phyloP scores from a whole-genome alignment of 1,140 invertebrate species.

The Belonocnema kinseyi region DNA sequence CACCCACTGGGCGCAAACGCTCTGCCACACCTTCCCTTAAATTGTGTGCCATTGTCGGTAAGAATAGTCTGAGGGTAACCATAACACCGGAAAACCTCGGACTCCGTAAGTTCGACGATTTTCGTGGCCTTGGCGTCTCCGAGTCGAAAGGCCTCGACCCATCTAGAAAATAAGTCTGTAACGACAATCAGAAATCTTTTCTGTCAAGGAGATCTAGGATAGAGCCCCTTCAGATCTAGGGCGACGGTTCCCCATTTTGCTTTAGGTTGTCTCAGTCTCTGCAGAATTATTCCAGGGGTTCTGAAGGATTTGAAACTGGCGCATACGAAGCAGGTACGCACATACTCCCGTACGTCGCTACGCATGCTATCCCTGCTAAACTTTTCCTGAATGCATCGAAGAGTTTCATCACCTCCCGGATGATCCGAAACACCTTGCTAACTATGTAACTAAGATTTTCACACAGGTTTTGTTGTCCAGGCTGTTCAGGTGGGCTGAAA shows the following conservation, averaged over 20 bases:
- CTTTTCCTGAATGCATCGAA: too few relatives aligned
- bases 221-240: too few relatives aligned
- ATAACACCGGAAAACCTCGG: slow-evolving; percentile 49
- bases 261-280: slow-evolving; percentile 60
- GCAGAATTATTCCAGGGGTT: too few relatives aligned
- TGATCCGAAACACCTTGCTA: slow-evolving; percentile 53
- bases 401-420: too few relatives aligned
- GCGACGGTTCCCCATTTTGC: slow-evolving; percentile 69
- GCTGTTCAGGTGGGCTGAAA: too few relatives aligned
- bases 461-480: too few relatives aligned
- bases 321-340: too few relatives aligned
- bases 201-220: too few relatives aligned
- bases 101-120: slow-evolving; percentile 38
- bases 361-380: too few relatives aligned
- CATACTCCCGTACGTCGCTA: too few relatives aligned
- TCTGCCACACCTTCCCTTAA: background rate
- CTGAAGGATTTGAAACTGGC: too few relatives aligned
- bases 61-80: background rate
- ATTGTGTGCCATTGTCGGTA: slow-evolving; percentile 15
- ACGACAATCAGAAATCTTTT: slow-evolving; percentile 58
- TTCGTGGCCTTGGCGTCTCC: slow-evolving; percentile 13
- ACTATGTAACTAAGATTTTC: too few relatives aligned
- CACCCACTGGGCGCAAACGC: background rate
- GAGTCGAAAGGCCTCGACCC: slow-evolving; percentile 39
- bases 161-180: slow-evolving; percentile 64